These are phyloP conservation scores for Scaptomyza pallida DNA, from an alignment of 1,140 invertebrate genomes.

Conservation along the genomic window DNA sequence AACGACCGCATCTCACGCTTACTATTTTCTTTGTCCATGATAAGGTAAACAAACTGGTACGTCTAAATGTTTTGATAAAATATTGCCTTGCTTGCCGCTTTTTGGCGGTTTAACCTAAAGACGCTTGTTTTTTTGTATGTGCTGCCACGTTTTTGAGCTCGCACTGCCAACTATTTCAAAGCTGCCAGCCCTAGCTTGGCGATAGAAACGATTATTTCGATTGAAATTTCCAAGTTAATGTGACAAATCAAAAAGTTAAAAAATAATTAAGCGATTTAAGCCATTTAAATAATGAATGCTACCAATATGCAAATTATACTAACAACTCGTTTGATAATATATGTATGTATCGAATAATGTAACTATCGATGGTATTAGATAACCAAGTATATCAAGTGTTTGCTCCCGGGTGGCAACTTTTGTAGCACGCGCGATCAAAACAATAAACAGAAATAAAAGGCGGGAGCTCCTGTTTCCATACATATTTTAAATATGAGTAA, in stretches of 20 bases:
- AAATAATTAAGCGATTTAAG: no score
- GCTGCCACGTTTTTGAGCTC: slow-evolving; percentile 10
- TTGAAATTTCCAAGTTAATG: not conserved
- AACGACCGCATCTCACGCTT: slow-evolving; percentile 74
- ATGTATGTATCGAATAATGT: not conserved
- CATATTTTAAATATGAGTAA: slow-evolving; percentile 59
- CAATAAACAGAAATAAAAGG: slow-evolving; percentile 36
- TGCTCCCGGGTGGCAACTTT: slow-evolving; percentile 15
- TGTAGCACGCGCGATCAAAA: no score
- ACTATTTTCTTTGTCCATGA: slow-evolving; percentile 10
- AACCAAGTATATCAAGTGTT: no score
- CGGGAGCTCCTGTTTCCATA: slow-evolving; percentile 30
- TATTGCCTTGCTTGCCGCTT: slow-evolving; percentile 3
- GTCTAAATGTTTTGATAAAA: not conserved
- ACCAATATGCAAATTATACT: no score
- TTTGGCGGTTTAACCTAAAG: slow-evolving; percentile 39
- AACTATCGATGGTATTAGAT: not conserved
- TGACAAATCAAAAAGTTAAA: no score
- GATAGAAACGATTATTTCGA: not conserved
- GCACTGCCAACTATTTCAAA: slow-evolving; percentile 19
- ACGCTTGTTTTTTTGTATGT: slow-evolving; percentile 18
- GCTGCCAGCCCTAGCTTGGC: not conserved
- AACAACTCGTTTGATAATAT: not conserved
- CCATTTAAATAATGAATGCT: no score
- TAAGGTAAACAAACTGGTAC: not conserved